Conservation (phyloP, 2,888 invertebrate genomes). For the Hemaris fuciformis region DNA sequence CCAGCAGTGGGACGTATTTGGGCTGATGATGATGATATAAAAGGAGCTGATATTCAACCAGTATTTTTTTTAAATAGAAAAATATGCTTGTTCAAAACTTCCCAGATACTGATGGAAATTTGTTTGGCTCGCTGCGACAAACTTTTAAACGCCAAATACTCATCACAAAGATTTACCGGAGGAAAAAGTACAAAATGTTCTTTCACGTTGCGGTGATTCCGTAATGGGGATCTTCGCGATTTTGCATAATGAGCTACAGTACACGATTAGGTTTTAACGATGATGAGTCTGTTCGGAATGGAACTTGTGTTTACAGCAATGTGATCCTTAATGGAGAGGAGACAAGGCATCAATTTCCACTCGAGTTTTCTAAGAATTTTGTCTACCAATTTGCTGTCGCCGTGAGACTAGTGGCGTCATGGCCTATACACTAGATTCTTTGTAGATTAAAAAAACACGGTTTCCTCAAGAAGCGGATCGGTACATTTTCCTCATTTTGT, state of each 20-base stretch:
- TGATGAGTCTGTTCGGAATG: slow-evolving; percentile 54
- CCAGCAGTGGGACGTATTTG: no score
- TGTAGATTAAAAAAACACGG: slow-evolving; percentile 49
- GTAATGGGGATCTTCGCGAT: slow-evolving; percentile 55
- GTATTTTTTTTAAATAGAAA: no score
- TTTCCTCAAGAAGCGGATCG: background rate
- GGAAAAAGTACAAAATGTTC: slow-evolving; percentile 6
- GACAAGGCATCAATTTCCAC: slow-evolving; percentile 27
- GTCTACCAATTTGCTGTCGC: slow-evolving; percentile 66
- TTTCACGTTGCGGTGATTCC: slow-evolving; percentile 37
- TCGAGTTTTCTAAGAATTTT: slow-evolving; percentile 31
- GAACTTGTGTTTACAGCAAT: slow-evolving; percentile 27
- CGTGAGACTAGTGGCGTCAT: slow-evolving; percentile 57
- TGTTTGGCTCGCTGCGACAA: background rate
- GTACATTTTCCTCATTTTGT: background rate
- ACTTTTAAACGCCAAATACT: slow-evolving; percentile 1
- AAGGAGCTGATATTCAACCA: no score
- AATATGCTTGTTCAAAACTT: background rate
- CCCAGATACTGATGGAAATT: background rate
- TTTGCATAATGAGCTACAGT: slow-evolving; percentile 73
- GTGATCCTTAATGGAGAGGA: slow-evolving; percentile 21
- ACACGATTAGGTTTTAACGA: slow-evolving; percentile 75
- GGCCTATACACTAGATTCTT: slow-evolving; percentile 54
- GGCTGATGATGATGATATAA: no score
- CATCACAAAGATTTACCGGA: slow-evolving; percentile 1